Evolutionary conservation across 2,797 vertebrate species (phyloP), one percentile per base, ranked within the genome.

Genomic region (Lutjanus campechanus): DNA sequence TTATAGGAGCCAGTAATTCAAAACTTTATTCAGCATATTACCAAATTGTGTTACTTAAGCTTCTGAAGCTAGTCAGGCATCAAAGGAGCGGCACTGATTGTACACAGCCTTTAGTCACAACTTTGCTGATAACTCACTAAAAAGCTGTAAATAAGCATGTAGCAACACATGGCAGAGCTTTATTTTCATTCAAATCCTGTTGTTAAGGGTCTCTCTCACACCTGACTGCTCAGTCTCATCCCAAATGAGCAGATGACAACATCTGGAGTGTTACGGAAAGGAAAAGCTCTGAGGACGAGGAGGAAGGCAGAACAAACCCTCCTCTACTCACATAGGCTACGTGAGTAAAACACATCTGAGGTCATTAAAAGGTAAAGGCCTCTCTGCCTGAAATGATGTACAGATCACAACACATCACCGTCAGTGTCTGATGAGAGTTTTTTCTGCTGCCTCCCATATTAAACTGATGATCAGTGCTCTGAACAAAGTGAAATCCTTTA

Each of bases 261-360:
- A 94, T 93, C 93, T 94, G 92, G 92, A 90, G 73, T 82, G 63
- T 82, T 54, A 58, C 22, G 2, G 15, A 81, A 77, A 88, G 64
- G 72, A 64, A 88, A 90, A 85, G 84, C 92, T 92, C 90, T 8
- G 70, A 92, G 87, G 93, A 92, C 82, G 47, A 63, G 70, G 55
- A 49, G 58, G 56, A n/a, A 76, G 55, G 73, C 72, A 81, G 77
- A 87, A 84, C 81, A 86, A 65, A 85, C 78, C 11, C 47, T 68
- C 60, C 51, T 64, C 43, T 46, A 13, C 29, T 19, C 43, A 11
- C 44, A 13, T 36, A 36, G 29, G 29, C 29, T 44, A 49, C 56
- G 55, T 4, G 47, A 72, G 69, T 54, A 49, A 81, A 71, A 79
- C 77, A 81, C 29, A 36, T 69, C 46, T 25, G 50, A 82, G 82